Base-by-base conservation (phyloP, 1,140 invertebrate species). In the Brachionus manjavacas region DNA sequence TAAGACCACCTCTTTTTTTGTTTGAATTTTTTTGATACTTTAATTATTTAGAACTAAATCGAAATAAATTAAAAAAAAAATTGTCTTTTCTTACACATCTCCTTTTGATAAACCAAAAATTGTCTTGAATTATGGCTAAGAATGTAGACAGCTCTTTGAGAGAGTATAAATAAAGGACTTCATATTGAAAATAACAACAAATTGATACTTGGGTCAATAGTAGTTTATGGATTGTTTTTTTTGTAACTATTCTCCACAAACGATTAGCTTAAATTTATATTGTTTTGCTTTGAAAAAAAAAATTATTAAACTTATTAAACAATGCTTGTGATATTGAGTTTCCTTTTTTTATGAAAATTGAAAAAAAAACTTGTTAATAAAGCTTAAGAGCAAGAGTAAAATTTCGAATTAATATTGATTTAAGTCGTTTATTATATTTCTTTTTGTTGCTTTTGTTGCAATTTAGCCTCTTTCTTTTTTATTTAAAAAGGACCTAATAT, bases 291-390 rank as follows among this genome's bases (percentile, higher is more conserved):
- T 60, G 31, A 68, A 68, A 68, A 68, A 68, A n/a, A 68, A n/a
- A 11, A 11, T 72, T 72, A 16, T 41, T 72, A 72, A 72, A 72
- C 35, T 41, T 41, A 72, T 72, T 72, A 39, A 72, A 68, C 66
- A 31, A 68, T 68, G 68, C 68, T 72, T 72, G 68, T 72, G 16
- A 72, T 39, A 72, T 72, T 72, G 39, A 72, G 39, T 72, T 72
- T 72, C 68, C 68, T 72, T 72, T 72, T 72, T 41, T 31, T 25
- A 31, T 68, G 25, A 31, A 72, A 72, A 72, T 31, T 68, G 68
- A 72, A 72, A 68, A 68, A 28, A 68, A 68, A 68, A 68, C 25
- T 68, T 31, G 31, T 31, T 68, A 68, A 68, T 31, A 39, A 72
- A 41, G 35, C 28, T 20, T 20, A 72, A 72, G 39, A 41, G 39